Evolutionary conservation across 2,113 vertebrate species (phyloP), one percentile per base, ranked within the genome.

Genomic region (Nannospalax galili): DNA sequence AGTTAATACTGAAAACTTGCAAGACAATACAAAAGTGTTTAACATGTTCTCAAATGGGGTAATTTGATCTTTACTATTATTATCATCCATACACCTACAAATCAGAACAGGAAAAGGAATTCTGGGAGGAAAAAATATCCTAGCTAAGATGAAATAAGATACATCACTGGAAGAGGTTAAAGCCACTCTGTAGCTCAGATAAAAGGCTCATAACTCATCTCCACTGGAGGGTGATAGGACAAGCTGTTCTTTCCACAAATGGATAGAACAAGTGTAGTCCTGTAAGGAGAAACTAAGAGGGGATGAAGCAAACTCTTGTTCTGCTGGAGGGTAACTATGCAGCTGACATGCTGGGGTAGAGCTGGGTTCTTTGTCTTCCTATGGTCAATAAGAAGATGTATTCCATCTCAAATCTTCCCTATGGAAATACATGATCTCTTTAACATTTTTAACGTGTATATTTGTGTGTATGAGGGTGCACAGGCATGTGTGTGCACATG

Each of bases 121-220:
- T 93, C 70, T 94, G 91, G 20, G 52, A 26, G 37, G 45, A 14
- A 10, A 32, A 20, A 73, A 93, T 94, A 5, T 19, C 42, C 40
- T 56, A 97, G 97, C 69, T 52, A 90, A 90, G 87, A 95, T 93
- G 85, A 97, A 98, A 97, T 84, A 28, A 86, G 56, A 81, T 90
- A 97, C 96, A 79, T 93, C 96, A 95, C 2, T 69, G 81, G 81
- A 91, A 96, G 95, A 98, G n/a, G 94, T 92, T 96, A 97, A 98
- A 97, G 87, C 64, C 37, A 79, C 42, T 79, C 82, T 93, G 40
- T 7, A 94, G 90, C 65, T 84, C 12, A 91, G 89, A 90, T 95
- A 91, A 92, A 93, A 91, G 93, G 69, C 72, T 88, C 84, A 97
- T 89, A 65, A 94, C 96, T 97, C 94, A 96, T 78, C 90, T 97